A percentile compares a stretch with the other conserved stretches of the same genome.
Conservation (phyloP, 2,113 vertebrate genomes). For the Ptychochromis oligacanthus region DNA sequence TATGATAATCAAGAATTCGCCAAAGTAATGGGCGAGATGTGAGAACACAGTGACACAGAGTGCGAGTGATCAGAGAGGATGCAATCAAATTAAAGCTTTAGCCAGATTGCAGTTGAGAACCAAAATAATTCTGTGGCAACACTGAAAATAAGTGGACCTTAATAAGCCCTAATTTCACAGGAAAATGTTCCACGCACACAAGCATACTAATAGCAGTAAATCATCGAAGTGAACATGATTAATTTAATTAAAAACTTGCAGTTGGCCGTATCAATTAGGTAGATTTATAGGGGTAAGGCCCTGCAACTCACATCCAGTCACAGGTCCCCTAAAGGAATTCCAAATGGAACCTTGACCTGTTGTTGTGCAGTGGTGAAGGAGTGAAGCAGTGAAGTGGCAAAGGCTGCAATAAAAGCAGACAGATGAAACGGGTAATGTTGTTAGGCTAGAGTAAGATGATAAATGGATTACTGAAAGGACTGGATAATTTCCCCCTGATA, state of each 20-base stretch:
- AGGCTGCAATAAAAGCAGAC: background rate
- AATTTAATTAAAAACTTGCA: conserved; percentile 33
- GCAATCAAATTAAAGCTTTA: background rate
- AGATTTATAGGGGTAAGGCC: background rate
- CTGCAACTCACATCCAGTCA: background rate
- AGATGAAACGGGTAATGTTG: background rate
- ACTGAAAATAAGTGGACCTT: background rate
- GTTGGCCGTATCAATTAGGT: conserved; percentile 6
- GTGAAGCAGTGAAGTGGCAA: background rate
- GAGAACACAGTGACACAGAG: background rate
- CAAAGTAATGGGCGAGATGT: background rate
- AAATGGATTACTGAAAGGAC: background rate
- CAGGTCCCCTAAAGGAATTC: background rate
- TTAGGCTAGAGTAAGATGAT: background rate
- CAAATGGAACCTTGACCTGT: background rate
- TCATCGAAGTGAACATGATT: conserved; percentile 8
- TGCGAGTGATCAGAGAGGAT: background rate
- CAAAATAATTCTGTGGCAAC: background rate
- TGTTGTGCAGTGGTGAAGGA: background rate
- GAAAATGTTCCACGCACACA: background rate
- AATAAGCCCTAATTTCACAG: background rate
- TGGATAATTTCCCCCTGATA: background rate
- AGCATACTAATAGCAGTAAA: background rate
- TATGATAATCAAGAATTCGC: background rate
- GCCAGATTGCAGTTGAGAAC: background rate